Percentiles rank a stretch among this genome's conserved stretches.
phyloP scores from a whole-genome alignment of 2,888 invertebrate genomes.

The Phlogophora meticulosa region DNA sequence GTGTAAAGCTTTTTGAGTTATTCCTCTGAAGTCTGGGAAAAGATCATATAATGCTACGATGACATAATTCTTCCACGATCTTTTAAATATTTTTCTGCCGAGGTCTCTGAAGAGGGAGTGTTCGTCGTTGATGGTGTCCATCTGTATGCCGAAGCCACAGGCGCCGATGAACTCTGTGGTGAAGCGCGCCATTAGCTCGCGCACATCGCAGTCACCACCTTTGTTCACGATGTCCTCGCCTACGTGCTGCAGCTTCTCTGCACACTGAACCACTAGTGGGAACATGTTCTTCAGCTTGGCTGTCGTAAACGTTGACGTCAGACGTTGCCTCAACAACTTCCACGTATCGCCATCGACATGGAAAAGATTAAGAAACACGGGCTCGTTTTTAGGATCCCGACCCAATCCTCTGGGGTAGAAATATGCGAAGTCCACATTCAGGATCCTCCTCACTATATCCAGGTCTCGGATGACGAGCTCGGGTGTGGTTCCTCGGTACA shows the following conservation, averaged over 20 bases:
- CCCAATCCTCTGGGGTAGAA: conserved; percentile 78
- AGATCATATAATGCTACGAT: conserved; percentile 70
- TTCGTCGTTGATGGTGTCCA: conserved; percentile 76
- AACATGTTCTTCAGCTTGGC: conserved; percentile 84
- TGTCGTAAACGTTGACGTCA: conserved; percentile 83
- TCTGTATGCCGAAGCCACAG: conserved; percentile 79
- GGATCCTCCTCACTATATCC: conserved; percentile 74
- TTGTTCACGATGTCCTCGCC: conserved; percentile 70
- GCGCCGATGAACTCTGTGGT: conserved; percentile 81
- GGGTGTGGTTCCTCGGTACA: conserved; percentile 77
- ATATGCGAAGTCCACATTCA: conserved; percentile 76
- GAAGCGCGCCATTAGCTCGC: conserved; percentile 80
- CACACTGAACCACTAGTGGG: conserved; percentile 79
- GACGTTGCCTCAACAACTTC: conserved; percentile 79
- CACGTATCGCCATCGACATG: conserved; percentile 80
- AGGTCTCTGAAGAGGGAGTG: conserved; percentile 74
- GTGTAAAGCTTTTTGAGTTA: conserved; percentile 48
- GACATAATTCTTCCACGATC: conserved; percentile 60
- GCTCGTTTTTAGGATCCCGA: conserved; percentile 72
- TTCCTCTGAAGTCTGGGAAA: conserved; percentile 71
- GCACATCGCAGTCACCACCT: conserved; percentile 73
- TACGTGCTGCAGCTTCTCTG: conserved; percentile 75
- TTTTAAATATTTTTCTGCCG: conserved; percentile 70
- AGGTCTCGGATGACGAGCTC: conserved; percentile 79
- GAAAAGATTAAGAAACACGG: conserved; percentile 76